phyloP scores from a whole-genome alignment of 1,140 invertebrate genomes.

The Eufriesea mexicana region DNA sequence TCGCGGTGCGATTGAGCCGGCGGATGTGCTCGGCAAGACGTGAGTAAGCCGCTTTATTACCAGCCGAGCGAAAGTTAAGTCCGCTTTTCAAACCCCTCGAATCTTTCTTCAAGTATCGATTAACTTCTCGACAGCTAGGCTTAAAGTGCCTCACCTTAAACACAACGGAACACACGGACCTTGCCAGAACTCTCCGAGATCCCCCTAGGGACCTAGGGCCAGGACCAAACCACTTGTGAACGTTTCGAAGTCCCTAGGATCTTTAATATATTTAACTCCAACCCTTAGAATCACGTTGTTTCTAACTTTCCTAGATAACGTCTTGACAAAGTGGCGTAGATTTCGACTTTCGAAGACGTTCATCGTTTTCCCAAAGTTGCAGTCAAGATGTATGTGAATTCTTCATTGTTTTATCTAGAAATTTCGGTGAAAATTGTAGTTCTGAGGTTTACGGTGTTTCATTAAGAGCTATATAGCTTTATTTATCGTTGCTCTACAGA shows the following conservation, averaged over 20 bases:
- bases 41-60: constrained; percentile 63
- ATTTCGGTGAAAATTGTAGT: too few relatives aligned
- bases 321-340: background rate
- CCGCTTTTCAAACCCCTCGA: constrained; percentile 52
- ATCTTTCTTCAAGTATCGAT: constrained; percentile 54
- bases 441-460: too few relatives aligned
- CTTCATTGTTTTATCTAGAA: too few relatives aligned
- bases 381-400: too few relatives aligned
- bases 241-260: background rate
- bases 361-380: background rate
- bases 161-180: constrained; percentile 8
- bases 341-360: background rate
- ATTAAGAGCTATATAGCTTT: too few relatives aligned
- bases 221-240: too few relatives aligned
- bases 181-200: background rate
- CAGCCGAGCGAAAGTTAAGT: constrained; percentile 53
- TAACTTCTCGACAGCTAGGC: constrained; percentile 30
- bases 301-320: background rate
- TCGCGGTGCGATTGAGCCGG: constrained; percentile 48
- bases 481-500: too few relatives aligned
- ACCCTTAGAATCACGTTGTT: too few relatives aligned
- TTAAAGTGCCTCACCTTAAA: constrained; percentile 29
- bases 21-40: constrained; percentile 51
- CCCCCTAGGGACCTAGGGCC: too few relatives aligned
- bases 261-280: background rate